Base-by-base conservation (phyloP, 2,888 invertebrate genomes). In the Drosophila merina region DNA sequence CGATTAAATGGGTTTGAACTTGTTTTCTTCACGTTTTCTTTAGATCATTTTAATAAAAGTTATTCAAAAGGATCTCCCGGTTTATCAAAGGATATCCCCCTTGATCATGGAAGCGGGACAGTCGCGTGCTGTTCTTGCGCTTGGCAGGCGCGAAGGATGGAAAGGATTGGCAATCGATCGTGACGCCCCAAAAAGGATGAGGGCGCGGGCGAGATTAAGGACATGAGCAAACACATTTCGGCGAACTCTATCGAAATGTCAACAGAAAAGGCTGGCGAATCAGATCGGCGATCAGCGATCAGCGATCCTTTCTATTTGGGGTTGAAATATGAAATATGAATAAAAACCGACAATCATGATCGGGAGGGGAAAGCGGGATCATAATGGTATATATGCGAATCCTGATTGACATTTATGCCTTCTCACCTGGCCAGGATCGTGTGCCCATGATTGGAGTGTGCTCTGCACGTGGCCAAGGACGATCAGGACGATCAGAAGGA, bases 381-480 rank as follows among this genome's bases (percentile, higher is more conserved):
- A 47, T 9, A 5, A 7, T 20, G 25, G 36, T 8, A 14, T 49
- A 12, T 14, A 57, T 45, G 69, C 47, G 69, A 28, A 48, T 70
- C 42, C 50, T 62, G 70, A 70, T 72, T 70, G 70, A 70, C 72
- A 72, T 7, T 48, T 69, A 25, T 20, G 72, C 63, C 72, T 58
- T 77, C 71, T 84, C 81, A 81, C 85, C 81, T 81, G 81, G 59
- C 66, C 36, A 3, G n/a, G 54, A 67, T 54, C 52, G 54, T 66
- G 63, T 45, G 63, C 44, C 56, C 80, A 60, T 55, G 67, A 86
- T 75, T 86, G 81, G 81, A 86, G 81, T 86, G 86, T 81, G 81
- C 85, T 60, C 74, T 84, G 57, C 81, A 84, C 81, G 87, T 84
- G 85, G 67, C 62, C 64, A 57, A 59, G 48, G 25, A 52, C 9